Base-by-base conservation (phyloP, 2,797 vertebrate species). In the Epinephelus awoara region DNA sequence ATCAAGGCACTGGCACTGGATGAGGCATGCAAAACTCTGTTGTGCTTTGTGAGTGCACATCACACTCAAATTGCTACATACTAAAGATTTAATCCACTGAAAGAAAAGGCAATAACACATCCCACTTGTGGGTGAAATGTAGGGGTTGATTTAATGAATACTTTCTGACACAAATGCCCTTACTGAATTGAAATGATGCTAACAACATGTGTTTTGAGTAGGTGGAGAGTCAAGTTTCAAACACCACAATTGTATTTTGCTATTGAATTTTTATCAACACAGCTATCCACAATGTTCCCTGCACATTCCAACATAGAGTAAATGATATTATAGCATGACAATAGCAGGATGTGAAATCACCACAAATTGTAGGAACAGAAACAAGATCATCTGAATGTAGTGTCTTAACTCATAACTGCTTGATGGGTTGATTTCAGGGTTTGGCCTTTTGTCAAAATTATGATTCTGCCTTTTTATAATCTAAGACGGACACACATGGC, bases 211-310 rank as follows among this genome's bases (percentile, higher is more conserved):
- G 63, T 42, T 64, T 44, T 65, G n/a, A 17, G 29, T 59, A 7
- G 27, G 46, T 10, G 50, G 27, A 58, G 23, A 69, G 52, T 69
- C 56, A 29, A 52, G 27, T 75, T 77, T 23, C 6, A 27, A 71
- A 52, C n/a, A 70, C 25, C 19, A 34, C 17, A 66, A 29, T 59
- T 80, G 21, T 63, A 29, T 75, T 75, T 61, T 19, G 21, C 29
- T 4, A 27, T 80, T 72, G 3, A 21, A 61, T 71, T 77, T 77
- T n/a, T 66, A 38, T 49, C 55, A 56, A 72, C 75, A 59, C 8
- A 15, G 15, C 4, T n/a, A 38, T 34, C n/a, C 63, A n/a, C 7
- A 52, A 15, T 29, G 54, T 6, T 57, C 15, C 21, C 19, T 69
- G 44, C 56, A 70, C 49, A n/a, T 44, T 66, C 0, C 17, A 50